These are phyloP conservation scores for Sarcoramphus papa DNA, from an alignment of 2,797 vertebrate genomes.

Conservation along the genomic window DNA sequence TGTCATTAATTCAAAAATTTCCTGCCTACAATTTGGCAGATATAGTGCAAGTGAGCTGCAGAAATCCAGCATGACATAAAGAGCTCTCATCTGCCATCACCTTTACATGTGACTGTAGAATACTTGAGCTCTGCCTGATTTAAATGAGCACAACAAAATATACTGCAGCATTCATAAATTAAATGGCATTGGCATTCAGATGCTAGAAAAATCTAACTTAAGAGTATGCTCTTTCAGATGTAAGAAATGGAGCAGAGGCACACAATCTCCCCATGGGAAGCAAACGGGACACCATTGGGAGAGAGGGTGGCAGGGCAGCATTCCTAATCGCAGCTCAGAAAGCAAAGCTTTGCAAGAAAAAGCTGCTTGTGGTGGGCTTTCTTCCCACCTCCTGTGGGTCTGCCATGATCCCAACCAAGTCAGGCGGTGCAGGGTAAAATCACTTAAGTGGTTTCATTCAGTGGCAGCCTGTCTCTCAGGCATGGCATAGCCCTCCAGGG, in stretches of 20 bases:
- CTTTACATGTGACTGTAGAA: background rate
- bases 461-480: background rate
- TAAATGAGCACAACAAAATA: background rate
- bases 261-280: background rate
- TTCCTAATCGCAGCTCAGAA: background rate
- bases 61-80: constrained; percentile 4
- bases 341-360: background rate
- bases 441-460: background rate
- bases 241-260: background rate
- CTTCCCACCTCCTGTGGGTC: background rate
- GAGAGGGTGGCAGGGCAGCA: background rate
- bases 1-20: constrained; percentile 30
- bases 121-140: background rate
- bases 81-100: constrained; percentile 2
- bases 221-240: background rate
- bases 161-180: background rate
- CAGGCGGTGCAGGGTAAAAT: background rate
- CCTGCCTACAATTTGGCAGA: constrained; percentile 22
- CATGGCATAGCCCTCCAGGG: background rate
- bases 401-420: background rate
- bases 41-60: background rate
- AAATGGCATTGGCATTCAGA: background rate
- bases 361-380: background rate
- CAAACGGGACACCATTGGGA: background rate
- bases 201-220: background rate